These are phyloP conservation scores for Serinus canaria DNA, from an alignment of 2,113 vertebrate species.

Conservation along the genomic window DNA sequence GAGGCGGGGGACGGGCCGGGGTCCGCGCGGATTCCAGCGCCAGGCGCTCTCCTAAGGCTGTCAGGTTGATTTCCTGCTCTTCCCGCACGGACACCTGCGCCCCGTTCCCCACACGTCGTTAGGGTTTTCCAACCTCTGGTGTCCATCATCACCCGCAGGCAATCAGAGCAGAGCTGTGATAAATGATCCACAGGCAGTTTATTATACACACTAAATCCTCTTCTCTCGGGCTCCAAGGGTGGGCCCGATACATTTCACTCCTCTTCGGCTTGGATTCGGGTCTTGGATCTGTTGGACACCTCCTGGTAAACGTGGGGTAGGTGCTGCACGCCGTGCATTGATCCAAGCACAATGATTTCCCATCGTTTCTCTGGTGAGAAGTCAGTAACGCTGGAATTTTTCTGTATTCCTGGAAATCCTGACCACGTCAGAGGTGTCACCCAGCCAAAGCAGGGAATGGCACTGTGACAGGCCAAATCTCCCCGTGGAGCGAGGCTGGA, in stretches of 20 bases:
- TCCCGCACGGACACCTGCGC: neutral
- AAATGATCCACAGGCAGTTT: neutral
- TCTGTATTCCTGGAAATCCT: neutral
- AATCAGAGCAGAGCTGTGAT: neutral
- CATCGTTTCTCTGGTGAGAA: neutral
- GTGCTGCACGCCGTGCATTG: neutral
- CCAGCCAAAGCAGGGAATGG: neutral
- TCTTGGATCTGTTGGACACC: neutral
- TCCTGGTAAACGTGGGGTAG: fast-evolving
- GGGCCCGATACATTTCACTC: neutral
- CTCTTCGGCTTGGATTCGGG: neutral
- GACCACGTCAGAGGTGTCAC: neutral
- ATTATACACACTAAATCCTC: slow-evolving; percentile 27
- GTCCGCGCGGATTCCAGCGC: neutral
- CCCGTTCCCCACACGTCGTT: slow-evolving; percentile 42
- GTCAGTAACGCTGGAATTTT: neutral
- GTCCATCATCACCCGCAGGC: slow-evolving; percentile 48
- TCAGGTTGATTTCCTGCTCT: slow-evolving; percentile 22
- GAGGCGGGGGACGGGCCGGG: neutral
- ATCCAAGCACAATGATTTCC: neutral
- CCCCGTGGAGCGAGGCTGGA: neutral
- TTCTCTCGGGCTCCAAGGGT: neutral
- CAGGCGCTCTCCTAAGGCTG: neutral
- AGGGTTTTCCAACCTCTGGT: neutral
- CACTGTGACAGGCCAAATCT: neutral